Evolutionary conservation across 2,113 vertebrate species (phyloP).

Genomic region (Odobenus rosmarus): DNA sequence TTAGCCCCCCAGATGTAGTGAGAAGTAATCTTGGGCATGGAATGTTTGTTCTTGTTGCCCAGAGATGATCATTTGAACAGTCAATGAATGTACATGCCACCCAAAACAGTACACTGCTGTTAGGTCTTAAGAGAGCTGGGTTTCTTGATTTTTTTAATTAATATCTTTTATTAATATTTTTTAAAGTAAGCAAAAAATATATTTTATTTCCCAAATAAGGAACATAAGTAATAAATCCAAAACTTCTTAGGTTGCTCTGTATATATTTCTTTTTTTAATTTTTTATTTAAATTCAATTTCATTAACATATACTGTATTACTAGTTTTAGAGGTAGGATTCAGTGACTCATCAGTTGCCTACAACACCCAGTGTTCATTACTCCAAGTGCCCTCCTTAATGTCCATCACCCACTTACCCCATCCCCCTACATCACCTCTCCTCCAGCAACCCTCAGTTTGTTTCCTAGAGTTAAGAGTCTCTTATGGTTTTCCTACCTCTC

Average conservation of each 20-base stretch:
- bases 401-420: not conserved
- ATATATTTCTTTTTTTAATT: not conserved
- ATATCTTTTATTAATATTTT: not conserved
- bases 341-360: not conserved
- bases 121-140: not conserved
- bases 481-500: no score
- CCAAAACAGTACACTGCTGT: not conserved
- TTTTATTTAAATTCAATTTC: not conserved
- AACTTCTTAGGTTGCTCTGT: not conserved
- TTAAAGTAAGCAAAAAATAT: not conserved
- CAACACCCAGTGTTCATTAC: not conserved
- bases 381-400: not conserved
- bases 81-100: not conserved
- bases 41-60: not conserved
- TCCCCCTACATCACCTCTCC: not conserved
- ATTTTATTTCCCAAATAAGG: not conserved
- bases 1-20: not conserved
- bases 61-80: not conserved
- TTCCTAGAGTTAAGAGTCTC: no score
- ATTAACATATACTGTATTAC: not conserved
- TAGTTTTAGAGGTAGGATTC: not conserved
- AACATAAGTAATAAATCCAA: not conserved
- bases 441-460: not conserved
- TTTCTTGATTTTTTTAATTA: not conserved
- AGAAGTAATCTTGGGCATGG: not conserved